Base-by-base conservation (phyloP, 1,140 invertebrate species). In the Drosophila tsacasi region DNA sequence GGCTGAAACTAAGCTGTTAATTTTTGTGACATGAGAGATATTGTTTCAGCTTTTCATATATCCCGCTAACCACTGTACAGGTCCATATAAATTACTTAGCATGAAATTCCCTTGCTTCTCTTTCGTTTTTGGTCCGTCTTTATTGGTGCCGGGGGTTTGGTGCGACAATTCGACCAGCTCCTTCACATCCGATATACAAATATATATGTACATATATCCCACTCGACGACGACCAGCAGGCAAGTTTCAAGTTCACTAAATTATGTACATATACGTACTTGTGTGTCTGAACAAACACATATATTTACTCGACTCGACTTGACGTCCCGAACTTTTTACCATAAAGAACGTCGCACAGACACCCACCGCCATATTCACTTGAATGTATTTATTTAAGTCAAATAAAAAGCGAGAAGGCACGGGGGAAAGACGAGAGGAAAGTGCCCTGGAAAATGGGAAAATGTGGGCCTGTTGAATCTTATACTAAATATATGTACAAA, bases 161-260 rank as follows among this genome's bases (percentile, higher is more conserved):
- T 49, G 35, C 52, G 57, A 46, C 62, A 54, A 30, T 65, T 55
- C 32, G 72, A 68, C 67, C 73, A 81, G 64, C 74, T 79, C 54
- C 72, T 81, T 79, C 71, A 75, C 76, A 84, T 84, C 73, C 78
- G 63, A 87, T 81, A 81, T 86, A 81, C 65, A 77, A 78, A 68
- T 82, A 79, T 57, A 71, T 76, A 63, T 78, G 64, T 82, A 79
- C 49, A 71, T 76, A 63, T 78, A 77, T 69, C 50, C 42, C 66
- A 25, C 23, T 57, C 54, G 54, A 69, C 59, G 52, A 71, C 60
- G 66, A 44, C 27, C 42, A 59, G 72, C 68, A 59, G 54, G 66
- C 65, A 81, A 89, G 77, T 83, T 89, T 87, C 83, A 87, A 87
- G 83, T 87, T 87, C 84, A 87, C 83, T 87, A 87, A 87, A 89